A percentile compares a stretch with the other conserved stretches of the same genome.
phyloP scores from a whole-genome alignment of 2,797 vertebrate species.

The Pelobates cultripes region DNA sequence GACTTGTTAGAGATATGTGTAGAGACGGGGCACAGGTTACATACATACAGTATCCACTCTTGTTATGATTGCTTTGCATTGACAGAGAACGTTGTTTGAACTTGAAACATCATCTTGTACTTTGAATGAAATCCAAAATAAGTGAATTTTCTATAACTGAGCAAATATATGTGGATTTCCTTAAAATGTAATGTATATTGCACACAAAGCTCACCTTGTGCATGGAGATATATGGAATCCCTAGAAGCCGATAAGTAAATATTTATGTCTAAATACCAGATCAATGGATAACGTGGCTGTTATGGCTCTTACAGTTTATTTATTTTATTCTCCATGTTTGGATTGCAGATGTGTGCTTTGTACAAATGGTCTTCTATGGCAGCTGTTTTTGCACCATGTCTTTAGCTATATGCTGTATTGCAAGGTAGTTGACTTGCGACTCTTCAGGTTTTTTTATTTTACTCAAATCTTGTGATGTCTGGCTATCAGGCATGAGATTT shows the following conservation, averaged over 20 bases:
- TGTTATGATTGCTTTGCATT: background rate
- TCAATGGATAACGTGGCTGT: slow-evolving; percentile 1
- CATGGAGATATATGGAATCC: slow-evolving; percentile 11
- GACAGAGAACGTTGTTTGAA: background rate
- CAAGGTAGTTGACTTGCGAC: too few relatives aligned
- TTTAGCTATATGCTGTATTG: background rate
- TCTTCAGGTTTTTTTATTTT: too few relatives aligned
- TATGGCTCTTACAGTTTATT: slow-evolving; percentile 12
- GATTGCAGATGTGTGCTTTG: slow-evolving; percentile 31
- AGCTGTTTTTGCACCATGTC: slow-evolving; percentile 50
- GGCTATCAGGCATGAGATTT: too few relatives aligned
- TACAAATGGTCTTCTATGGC: slow-evolving; percentile 37
- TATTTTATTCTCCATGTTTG: background rate
- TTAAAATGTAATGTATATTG: slow-evolving; percentile 10
- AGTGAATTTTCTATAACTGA: background rate
- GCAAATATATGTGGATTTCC: background rate
- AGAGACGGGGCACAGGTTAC: background rate
- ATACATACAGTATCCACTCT: background rate
- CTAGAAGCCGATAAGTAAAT: slow-evolving; percentile 24
- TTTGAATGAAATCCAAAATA: slow-evolving; percentile 18
- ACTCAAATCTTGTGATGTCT: too few relatives aligned
- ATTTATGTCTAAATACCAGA: slow-evolving; percentile 11
- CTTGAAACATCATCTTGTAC: slow-evolving; percentile 9
- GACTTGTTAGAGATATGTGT: too few relatives aligned
- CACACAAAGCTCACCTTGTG: slow-evolving; percentile 1